Percentiles rank a stretch among this genome's conserved stretches.
Conservation (phyloP, 1,140 invertebrate genomes). For the Cecropterus lyciades region DNA sequence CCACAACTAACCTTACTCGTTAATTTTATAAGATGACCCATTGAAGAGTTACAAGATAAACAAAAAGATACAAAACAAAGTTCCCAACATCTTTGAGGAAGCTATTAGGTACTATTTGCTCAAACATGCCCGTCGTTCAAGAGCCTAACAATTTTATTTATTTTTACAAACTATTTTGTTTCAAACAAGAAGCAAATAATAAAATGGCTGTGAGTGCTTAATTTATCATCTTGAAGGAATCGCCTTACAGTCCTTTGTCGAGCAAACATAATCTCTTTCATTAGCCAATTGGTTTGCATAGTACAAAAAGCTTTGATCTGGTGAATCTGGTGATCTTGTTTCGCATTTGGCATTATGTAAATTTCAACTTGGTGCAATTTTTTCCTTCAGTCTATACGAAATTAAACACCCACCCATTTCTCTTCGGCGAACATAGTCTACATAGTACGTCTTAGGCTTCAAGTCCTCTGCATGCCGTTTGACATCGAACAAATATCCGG, state of each 20-base stretch:
- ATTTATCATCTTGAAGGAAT: constrained; percentile 73
- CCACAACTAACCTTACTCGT: too few species aligned
- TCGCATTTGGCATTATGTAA: constrained; percentile 16
- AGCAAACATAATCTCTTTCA: constrained; percentile 30
- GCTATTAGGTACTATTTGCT: too few species aligned
- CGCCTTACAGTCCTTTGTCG: constrained; percentile 50
- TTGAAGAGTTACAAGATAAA: too few species aligned
- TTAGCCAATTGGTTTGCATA: constrained; percentile 18
- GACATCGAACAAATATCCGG: constrained; percentile 73
- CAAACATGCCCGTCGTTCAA: not conserved
- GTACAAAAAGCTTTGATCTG: constrained; percentile 35
- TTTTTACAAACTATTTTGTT: constrained; percentile 40
- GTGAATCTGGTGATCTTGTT: constrained; percentile 22
- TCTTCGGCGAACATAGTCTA: constrained; percentile 80
- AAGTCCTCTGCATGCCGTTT: constrained; percentile 76
- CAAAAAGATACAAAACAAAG: too few species aligned
- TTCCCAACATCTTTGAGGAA: too few species aligned
- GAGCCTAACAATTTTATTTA: constrained; percentile 12
- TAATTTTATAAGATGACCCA: too few species aligned
- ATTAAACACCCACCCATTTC: constrained; percentile 82
- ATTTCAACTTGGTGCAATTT: constrained; percentile 44
- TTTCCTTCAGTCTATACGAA: constrained; percentile 64
- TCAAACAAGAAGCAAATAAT: constrained; percentile 61
- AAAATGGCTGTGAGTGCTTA: constrained; percentile 73
- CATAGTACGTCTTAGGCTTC: constrained; percentile 78